Conservation (phyloP, 1,140 invertebrate genomes). For the Euwallacea fornicatus region DNA sequence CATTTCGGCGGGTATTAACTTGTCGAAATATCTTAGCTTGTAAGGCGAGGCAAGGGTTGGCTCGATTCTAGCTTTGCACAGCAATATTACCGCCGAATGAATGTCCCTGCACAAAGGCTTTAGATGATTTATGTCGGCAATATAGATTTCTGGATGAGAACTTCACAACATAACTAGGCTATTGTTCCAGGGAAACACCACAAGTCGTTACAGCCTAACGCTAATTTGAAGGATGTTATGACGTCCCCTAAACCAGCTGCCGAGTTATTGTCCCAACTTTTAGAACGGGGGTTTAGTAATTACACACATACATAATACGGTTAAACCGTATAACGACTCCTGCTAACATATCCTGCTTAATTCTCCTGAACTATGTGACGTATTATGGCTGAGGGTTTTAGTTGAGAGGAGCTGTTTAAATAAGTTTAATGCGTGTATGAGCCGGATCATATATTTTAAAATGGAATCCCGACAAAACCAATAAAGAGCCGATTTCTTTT, state of each 20-base stretch:
- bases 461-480: slow-evolving; percentile 25
- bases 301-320: not conserved
- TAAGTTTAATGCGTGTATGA: no score
- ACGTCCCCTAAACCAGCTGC: slow-evolving; percentile 10
- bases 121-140: slow-evolving; percentile 32
- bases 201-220: slow-evolving; percentile 26
- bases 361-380: not conserved
- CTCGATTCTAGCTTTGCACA: slow-evolving; percentile 21
- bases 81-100: slow-evolving; percentile 31
- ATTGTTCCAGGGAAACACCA: slow-evolving; percentile 22
- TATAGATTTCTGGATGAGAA: slow-evolving; percentile 34
- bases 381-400: not conserved
- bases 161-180: slow-evolving; percentile 18
- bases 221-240: slow-evolving; percentile 28
- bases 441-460: not conserved
- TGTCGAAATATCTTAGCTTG: slow-evolving; percentile 25
- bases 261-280: slow-evolving; percentile 24
- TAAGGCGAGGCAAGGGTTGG: slow-evolving; percentile 16
- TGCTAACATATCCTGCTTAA: not conserved
- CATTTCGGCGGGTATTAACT: slow-evolving; percentile 19
- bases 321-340: not conserved
- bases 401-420: not conserved
- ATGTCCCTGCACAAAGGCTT: slow-evolving; percentile 34
- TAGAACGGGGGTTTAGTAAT: slow-evolving; percentile 7
- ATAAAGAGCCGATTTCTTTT: slow-evolving; percentile 20